Evolutionary conservation across 1,140 invertebrate species (phyloP).

Genomic region (Anastatus disparis): DNA sequence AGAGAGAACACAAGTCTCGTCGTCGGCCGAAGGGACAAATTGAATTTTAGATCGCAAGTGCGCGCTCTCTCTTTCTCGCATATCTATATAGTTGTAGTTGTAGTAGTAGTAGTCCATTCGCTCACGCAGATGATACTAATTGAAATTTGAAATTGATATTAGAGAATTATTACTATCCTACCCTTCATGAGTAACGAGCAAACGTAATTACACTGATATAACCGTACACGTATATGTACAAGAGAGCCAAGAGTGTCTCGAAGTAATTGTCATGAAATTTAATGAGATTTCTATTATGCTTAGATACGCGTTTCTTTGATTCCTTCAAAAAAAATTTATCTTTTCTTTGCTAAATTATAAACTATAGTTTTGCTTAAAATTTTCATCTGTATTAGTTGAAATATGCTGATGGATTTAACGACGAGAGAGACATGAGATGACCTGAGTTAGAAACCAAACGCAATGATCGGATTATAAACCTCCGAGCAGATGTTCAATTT

Average conservation of each 20-base stretch:
- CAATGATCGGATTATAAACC: slow-evolving; percentile 41
- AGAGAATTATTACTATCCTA: slow-evolving; percentile 64
- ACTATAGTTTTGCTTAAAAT: too few relatives aligned
- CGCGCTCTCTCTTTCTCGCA: slow-evolving; percentile 49
- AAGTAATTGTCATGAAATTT: slow-evolving; percentile 12
- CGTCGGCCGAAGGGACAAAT: slow-evolving; percentile 63
- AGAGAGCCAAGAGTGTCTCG: not conserved
- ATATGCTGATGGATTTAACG: too few relatives aligned
- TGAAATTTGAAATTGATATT: slow-evolving; percentile 71
- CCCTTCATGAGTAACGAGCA: too few relatives aligned
- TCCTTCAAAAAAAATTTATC: too few relatives aligned
- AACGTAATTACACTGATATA: slow-evolving; percentile 62
- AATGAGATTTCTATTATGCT: not conserved
- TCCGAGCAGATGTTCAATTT: slow-evolving; percentile 42
- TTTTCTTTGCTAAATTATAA: too few relatives aligned
- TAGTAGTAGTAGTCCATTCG: slow-evolving; percentile 37
- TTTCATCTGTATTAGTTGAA: too few relatives aligned
- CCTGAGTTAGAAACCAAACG: slow-evolving; percentile 7
- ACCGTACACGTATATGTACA: not conserved
- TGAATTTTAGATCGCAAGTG: slow-evolving; percentile 68
- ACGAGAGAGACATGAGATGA: too few relatives aligned
- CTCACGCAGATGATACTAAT: slow-evolving; percentile 67
- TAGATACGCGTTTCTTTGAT: too few relatives aligned
- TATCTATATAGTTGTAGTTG: not conserved
- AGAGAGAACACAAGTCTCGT: too few relatives aligned